Percentiles rank a stretch among this genome's conserved stretches.
Evolutionary conservation across 2,888 invertebrate species (phyloP).

Genomic region (Erebia palarica): DNA sequence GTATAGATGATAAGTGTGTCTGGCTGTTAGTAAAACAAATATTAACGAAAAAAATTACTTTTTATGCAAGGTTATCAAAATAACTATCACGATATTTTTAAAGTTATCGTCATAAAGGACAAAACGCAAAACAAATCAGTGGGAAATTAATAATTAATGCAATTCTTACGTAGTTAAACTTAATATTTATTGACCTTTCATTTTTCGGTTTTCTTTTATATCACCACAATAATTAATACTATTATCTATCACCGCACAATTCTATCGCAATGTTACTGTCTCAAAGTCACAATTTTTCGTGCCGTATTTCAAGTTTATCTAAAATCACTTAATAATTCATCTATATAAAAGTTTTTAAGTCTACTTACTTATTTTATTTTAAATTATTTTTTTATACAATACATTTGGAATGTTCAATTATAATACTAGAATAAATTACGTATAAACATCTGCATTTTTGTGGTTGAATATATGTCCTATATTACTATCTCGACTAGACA

Average conservation of each 20-base stretch:
- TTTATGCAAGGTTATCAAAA: too few relatives aligned
- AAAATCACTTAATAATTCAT: slow-evolving; percentile 9
- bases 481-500: slow-evolving; percentile 66
- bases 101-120: too few relatives aligned
- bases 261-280: slow-evolving; percentile 1
- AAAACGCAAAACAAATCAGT: too few relatives aligned
- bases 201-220: not conserved
- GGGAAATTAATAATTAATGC: not conserved
- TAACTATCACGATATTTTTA: too few relatives aligned
- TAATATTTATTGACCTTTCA: not conserved
- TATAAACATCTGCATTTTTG: slow-evolving; percentile 22
- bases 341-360: not conserved
- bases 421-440: slow-evolving; percentile 37
- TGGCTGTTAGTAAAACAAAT: too few relatives aligned
- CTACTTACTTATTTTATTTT: slow-evolving; percentile 8
- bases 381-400: slow-evolving; percentile 19
- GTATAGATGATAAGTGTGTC: too few relatives aligned
- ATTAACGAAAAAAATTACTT: too few relatives aligned
- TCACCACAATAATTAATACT: not conserved
- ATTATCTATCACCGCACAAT: not conserved
- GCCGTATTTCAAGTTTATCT: slow-evolving; percentile 22
- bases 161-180: not conserved
- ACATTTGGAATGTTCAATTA: slow-evolving; percentile 35
- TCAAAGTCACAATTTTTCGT: slow-evolving; percentile 15
- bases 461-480: slow-evolving; percentile 25